Conservation (phyloP, 2,888 invertebrate genomes). For the Bruchidius siliquastri region DNA sequence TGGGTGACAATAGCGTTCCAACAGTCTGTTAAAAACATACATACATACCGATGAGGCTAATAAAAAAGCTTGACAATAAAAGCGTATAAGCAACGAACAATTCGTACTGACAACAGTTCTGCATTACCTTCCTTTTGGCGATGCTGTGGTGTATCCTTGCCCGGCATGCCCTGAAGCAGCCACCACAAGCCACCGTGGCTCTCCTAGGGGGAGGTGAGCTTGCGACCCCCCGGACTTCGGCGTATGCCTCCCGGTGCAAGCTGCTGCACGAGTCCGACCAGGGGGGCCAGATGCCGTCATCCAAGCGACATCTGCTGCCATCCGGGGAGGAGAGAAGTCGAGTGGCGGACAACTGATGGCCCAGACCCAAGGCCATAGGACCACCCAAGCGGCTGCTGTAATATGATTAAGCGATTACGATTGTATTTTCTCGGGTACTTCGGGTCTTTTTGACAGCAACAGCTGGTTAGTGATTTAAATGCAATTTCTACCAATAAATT, state of each 20-base stretch:
- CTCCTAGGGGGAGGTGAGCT: slow-evolving; percentile 46
- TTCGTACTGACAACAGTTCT: too few relatives aligned
- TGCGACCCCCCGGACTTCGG: slow-evolving; percentile 42
- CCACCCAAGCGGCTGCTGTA: background rate
- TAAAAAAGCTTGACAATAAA: too few relatives aligned
- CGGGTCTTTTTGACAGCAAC: too few relatives aligned
- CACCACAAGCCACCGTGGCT: slow-evolving; percentile 54
- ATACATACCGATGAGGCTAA: too few relatives aligned
- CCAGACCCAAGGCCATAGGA: slow-evolving; percentile 52
- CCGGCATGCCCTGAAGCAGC: slow-evolving; percentile 73
- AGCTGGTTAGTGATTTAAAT: too few relatives aligned
- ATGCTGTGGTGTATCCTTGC: slow-evolving; percentile 73
- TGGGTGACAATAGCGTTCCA: too few relatives aligned
- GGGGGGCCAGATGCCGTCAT: slow-evolving; percentile 55
- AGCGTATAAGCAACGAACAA: too few relatives aligned
- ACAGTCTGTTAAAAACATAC: too few relatives aligned
- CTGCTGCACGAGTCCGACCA: slow-evolving; percentile 49
- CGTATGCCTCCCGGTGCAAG: slow-evolving; percentile 43
- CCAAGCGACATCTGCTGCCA: slow-evolving; percentile 71
- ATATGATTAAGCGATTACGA: background rate
- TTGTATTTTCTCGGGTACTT: too few relatives aligned
- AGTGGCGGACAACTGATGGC: slow-evolving; percentile 80
- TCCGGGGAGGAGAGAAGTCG: slow-evolving; percentile 78
- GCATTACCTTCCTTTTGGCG: slow-evolving; percentile 69
- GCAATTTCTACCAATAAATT: too few relatives aligned